Evolutionary conservation across 1,140 invertebrate species (phyloP).

Genomic region (Macrostomum lignano): DNA sequence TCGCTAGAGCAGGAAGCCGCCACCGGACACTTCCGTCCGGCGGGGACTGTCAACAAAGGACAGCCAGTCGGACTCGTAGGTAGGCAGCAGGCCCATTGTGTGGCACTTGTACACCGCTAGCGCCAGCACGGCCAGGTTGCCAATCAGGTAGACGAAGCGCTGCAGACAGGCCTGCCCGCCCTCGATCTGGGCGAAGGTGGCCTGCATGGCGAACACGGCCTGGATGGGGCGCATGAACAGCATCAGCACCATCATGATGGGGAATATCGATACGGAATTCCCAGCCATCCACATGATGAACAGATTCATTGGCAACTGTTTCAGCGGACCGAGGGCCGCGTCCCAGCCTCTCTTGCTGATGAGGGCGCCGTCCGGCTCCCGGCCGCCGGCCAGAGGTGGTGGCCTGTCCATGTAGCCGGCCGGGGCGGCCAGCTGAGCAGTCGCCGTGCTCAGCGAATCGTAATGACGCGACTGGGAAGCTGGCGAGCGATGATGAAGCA

Average conservation of each 20-base stretch:
- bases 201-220: constrained; percentile 59
- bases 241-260: constrained; percentile 99
- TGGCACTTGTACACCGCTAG: constrained; percentile 91
- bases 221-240: constrained; percentile 75
- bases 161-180: constrained; percentile 54
- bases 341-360: constrained; percentile 58
- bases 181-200: constrained; percentile 77
- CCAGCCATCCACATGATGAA: constrained; percentile 99
- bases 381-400: neutral
- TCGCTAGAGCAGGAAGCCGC: no score
- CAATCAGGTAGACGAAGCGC: constrained; percentile 73
- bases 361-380: neutral
- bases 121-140: constrained; percentile 66
- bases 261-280: constrained; percentile 92
- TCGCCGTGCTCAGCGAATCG: no score
- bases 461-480: no score
- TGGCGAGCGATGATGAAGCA: no score
- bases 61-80: constrained; percentile 89
- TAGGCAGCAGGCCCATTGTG: constrained; percentile 83
- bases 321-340: constrained; percentile 65
- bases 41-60: constrained; percentile 1
- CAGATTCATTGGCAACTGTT: constrained; percentile 81
- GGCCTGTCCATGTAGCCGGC: neutral
- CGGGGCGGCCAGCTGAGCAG: neutral
- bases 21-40: neutral